Evolutionary conservation across 1,140 invertebrate genomes (phyloP).

Genomic region (Ridgeia piscesae): DNA sequence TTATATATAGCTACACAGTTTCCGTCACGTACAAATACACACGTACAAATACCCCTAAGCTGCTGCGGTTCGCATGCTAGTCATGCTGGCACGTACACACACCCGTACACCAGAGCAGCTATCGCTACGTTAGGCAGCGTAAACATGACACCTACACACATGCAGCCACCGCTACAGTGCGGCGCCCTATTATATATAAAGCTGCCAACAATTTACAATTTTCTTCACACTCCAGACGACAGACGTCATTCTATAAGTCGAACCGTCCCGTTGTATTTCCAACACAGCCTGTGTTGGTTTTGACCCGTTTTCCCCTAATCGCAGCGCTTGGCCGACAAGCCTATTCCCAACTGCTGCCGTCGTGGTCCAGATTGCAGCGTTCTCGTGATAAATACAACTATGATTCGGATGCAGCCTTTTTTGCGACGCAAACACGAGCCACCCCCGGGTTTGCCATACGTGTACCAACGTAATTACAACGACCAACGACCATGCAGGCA

Average conservation of each 20-base stretch:
- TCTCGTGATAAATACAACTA: neutral
- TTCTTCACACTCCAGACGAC: neutral
- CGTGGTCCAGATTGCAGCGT: neutral
- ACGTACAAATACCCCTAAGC: too few species aligned
- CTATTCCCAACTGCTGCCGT: neutral
- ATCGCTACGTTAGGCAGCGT: neutral
- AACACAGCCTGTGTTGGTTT: neutral
- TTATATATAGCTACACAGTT: too few species aligned
- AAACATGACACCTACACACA: neutral
- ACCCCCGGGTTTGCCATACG: neutral
- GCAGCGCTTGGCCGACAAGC: neutral
- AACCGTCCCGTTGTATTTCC: neutral
- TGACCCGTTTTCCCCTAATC: slow-evolving; percentile 3
- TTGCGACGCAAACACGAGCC: neutral
- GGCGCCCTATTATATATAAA: neutral
- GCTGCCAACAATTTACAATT: neutral
- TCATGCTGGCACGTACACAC: neutral
- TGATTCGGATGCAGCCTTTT: neutral
- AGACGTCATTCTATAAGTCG: neutral
- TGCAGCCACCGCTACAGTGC: neutral
- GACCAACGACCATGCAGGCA: neutral
- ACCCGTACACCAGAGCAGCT: neutral
- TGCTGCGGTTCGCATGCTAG: too few species aligned
- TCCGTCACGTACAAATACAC: too few species aligned
- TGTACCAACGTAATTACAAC: neutral